A percentile compares a stretch with the other conserved stretches of the same genome.
Evolutionary conservation across 2,797 vertebrate genomes (phyloP).

Genomic region (Meda fulgida): DNA sequence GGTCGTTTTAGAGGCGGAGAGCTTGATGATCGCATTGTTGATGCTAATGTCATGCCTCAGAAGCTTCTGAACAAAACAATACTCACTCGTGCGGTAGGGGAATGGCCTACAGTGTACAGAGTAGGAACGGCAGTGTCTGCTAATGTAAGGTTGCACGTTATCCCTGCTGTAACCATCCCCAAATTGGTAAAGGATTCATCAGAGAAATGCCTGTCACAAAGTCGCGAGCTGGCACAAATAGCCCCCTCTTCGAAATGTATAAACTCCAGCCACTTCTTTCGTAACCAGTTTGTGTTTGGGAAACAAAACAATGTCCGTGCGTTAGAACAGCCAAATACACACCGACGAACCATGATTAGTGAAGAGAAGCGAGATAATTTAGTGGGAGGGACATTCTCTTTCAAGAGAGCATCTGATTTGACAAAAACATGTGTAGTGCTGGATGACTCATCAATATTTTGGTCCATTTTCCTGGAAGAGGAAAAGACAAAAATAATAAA

Average conservation of each 20-base stretch:
- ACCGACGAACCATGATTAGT: conserved; percentile 28
- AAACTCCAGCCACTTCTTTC: conserved; percentile 47
- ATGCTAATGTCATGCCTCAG: background rate
- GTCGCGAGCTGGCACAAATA: conserved; percentile 37
- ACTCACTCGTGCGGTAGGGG: conserved; percentile 28
- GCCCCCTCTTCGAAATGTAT: conserved; percentile 39
- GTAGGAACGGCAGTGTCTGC: conserved; percentile 38
- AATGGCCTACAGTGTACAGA: conserved; percentile 18
- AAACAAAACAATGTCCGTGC: conserved; percentile 44
- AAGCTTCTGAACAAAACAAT: background rate
- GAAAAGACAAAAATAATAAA: background rate
- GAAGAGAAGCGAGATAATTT: too few relatives aligned
- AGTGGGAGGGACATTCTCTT: background rate
- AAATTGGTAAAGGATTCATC: conserved; percentile 49
- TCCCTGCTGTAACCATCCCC: conserved; percentile 39
- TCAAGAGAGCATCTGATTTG: conserved; percentile 1
- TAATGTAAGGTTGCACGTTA: conserved; percentile 40
- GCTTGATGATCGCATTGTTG: background rate
- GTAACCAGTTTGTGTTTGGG: conserved; percentile 35
- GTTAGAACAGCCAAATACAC: conserved; percentile 49
- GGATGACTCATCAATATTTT: conserved; percentile 25
- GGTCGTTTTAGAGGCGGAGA: background rate
- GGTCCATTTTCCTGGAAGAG: background rate
- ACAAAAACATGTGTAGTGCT: conserved; percentile 13
- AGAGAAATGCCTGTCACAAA: conserved; percentile 50